phyloP scores from a whole-genome alignment of 2,113 vertebrate species.

The Myrmophylax atrothorax region DNA sequence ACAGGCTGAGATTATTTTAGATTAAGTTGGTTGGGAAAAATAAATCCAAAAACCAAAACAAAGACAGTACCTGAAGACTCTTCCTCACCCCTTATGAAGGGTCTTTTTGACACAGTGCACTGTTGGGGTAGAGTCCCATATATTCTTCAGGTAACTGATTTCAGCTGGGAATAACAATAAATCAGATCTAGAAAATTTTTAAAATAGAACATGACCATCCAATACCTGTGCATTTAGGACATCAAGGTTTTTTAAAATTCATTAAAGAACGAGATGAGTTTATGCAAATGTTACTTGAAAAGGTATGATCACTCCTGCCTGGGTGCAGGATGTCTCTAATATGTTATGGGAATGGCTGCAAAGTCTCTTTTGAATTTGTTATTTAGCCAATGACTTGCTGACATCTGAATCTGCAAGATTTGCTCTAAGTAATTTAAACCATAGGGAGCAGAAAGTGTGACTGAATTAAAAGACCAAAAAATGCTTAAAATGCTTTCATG shows the following conservation, averaged over 20 bases:
- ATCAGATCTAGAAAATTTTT: background rate
- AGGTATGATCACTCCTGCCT: background rate
- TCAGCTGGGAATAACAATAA: background rate
- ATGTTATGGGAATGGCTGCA: background rate
- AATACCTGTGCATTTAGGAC: background rate
- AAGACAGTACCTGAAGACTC: background rate
- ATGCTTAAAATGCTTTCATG: slow-evolving; percentile 15
- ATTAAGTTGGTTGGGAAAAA: background rate
- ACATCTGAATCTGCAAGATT: slow-evolving; percentile 1
- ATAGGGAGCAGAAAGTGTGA: background rate
- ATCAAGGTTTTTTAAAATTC: background rate
- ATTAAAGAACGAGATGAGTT: background rate
- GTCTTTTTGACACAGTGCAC: background rate
- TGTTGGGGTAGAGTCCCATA: background rate
- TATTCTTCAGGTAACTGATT: background rate
- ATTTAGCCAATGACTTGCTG: slow-evolving; percentile 7
- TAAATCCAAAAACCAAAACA: background rate
- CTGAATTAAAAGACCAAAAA: background rate
- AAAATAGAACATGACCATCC: background rate
- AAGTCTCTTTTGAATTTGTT: background rate
- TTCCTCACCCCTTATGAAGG: background rate
- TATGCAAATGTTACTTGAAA: slow-evolving; percentile 7
- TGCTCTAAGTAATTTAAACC: slow-evolving; percentile 3
- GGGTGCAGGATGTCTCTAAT: background rate
- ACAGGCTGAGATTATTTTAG: background rate